Conservation (phyloP, 2,113 vertebrate species). For the Pseudonaja textilis region DNA sequence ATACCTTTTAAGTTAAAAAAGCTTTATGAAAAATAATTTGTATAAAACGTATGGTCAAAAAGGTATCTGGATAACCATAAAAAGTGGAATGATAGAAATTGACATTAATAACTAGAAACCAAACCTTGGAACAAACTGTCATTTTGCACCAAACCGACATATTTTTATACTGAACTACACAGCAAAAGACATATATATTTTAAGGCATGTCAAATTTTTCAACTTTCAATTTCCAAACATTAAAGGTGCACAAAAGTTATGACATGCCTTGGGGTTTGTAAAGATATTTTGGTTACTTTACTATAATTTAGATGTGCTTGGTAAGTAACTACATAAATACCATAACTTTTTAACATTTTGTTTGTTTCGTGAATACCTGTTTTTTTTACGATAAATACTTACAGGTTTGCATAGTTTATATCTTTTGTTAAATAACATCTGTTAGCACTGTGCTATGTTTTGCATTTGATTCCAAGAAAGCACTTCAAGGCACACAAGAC, state of each 20-base stretch:
- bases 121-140: background rate
- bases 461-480: background rate
- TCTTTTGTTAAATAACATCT: slow-evolving; percentile 6
- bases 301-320: too few species aligned
- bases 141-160: too few species aligned
- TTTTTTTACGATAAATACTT: background rate
- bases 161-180: background rate
- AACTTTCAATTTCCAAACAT: too few species aligned
- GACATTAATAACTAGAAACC: background rate
- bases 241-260: too few species aligned
- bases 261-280: too few species aligned
- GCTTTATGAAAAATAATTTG: background rate
- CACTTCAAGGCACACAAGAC: background rate
- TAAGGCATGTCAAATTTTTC: too few species aligned
- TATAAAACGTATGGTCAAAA: background rate
- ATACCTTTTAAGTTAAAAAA: background rate
- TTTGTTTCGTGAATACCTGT: background rate
- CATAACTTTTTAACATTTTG: too few species aligned
- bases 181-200: background rate
- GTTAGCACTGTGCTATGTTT: background rate
- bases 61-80: background rate
- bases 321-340: too few species aligned
- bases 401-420: slow-evolving; percentile 55
- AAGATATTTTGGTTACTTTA: too few species aligned
- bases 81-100: background rate